Base-by-base conservation (phyloP, 1,140 invertebrate genomes). In the Micrasema longulum region DNA sequence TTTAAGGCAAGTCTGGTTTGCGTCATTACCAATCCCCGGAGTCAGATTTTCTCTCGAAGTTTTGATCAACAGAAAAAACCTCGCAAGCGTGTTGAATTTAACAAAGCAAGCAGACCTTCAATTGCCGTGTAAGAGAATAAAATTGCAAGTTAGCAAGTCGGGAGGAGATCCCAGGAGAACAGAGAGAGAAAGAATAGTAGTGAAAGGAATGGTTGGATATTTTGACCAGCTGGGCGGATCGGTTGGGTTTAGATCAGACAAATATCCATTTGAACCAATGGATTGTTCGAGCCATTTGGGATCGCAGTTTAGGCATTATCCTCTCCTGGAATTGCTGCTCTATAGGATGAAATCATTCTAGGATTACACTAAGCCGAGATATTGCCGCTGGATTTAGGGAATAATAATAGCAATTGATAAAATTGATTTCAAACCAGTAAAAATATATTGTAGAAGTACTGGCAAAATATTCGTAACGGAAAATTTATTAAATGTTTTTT, bases 101-200 rank as follows among this genome's bases (percentile, higher is more conserved):
- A 69, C 67, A 69, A 69, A 60, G 50, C 67, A n/a, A 43, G 23
- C 38, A 48, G 38, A 48, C 35, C 20, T 60, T 16, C 38, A 47
- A 62, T 60, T n/a, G 52, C 41, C 53, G 36, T 41, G 41, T 41
- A 38, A 69, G 67, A 62, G 67, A 62, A 62, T 69, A 60, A 69
- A 69, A 69, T 60, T 62, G 67, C 67, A 69, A 69, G 67, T 69
- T 48, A 47, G 67, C 67, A 69, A 69, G 67, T 69, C 67, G 38
- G 50, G 53, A 60, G 53, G 41, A 18, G 52, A n/a, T 35, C 55
- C 45, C 14, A 31, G 12, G 65, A 50, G 65, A 68, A 7, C 22
- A 31, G 31, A 41, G 18, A 11, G 48, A 31, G 64, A 36, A 23
- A 20, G 16, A 31, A 52, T 47, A 6, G 62, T 22, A 41, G 62